Base-by-base conservation (phyloP, 2,113 vertebrate species). In the Clupea harengus region DNA sequence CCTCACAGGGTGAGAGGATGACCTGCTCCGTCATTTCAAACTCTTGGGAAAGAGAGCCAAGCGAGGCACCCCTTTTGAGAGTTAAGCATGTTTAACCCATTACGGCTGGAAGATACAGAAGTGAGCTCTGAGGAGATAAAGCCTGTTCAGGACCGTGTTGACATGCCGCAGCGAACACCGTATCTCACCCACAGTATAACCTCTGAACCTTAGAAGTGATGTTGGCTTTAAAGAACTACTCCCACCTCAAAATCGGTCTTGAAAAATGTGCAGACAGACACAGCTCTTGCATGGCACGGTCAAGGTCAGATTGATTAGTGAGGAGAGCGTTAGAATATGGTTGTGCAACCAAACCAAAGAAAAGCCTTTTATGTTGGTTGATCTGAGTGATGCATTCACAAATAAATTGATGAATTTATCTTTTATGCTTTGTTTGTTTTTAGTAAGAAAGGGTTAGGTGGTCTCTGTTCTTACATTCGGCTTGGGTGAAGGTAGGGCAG, bases 1-100 rank as follows among this genome's bases (percentile, higher is more conserved):
- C 32, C 72, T 39, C 88, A 87, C 86, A 88, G 85, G 86, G 90
- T 84, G 72, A 89, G 87, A 84, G 82, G 83, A 39, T 39, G 39
- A 39, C 39, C 39, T 39, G 39, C 39, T 39, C 39, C 39, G 39
- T 39, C 39, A 39, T 39, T 39, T 39, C 39, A 39, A 39, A 39
- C 39, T 39, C 39, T 39, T 39, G 87, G 22, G 85, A 75, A 85
- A 88, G 84, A 85, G 64, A 90, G 87, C 89, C 88, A 88, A 86
- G 85, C 81, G 6, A 60, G 45, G 60, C 22, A 54, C 32, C 39
- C 28, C 52, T 60, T 60, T 60, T 22, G 45, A 57, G 81, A 85
- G 85, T 88, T 87, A 84, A 83, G 84, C 25, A 39, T 44, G 83
- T 82, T 87, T 84, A 84, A 86, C 81, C 72, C 72, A 78, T 78